Evolutionary conservation across 2,888 invertebrate species (phyloP).

Genomic region (Phymatocera aterrima): DNA sequence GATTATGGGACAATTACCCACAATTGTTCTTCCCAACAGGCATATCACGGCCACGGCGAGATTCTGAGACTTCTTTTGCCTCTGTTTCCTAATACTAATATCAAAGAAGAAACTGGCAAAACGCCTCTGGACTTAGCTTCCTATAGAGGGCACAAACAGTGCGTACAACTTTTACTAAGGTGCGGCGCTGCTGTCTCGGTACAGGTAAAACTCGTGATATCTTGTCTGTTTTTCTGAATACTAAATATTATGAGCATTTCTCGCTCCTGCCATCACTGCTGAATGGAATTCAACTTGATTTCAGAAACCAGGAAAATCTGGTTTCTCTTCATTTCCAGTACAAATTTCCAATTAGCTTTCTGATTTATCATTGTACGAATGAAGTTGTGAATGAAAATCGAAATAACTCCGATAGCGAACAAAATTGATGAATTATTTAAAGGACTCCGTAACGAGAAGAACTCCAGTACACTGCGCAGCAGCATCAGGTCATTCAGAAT

Average conservation of each 20-base stretch:
- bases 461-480: conserved; percentile 77
- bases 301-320: background rate
- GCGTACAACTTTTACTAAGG: conserved; percentile 77
- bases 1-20: background rate
- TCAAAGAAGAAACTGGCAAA: conserved; percentile 77
- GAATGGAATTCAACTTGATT: background rate
- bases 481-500: conserved; percentile 77
- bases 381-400: background rate
- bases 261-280: no score
- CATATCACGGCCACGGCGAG: conserved; percentile 78
- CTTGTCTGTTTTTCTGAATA: background rate
- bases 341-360: no score
- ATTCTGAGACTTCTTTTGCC: conserved; percentile 77
- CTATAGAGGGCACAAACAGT: conserved; percentile 77
- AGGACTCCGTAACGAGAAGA: conserved; percentile 65
- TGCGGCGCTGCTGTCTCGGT: conserved; percentile 78
- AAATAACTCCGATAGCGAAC: background rate
- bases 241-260: no score
- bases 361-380: background rate
- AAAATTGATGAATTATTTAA: conserved; percentile 32
- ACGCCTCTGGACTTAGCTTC: conserved; percentile 80
- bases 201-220: conserved; percentile 58
- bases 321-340: background rate
- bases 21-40: conserved; percentile 61
- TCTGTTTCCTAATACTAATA: conserved; percentile 77